Evolutionary conservation across 2,797 vertebrate genomes (phyloP).

Genomic region (Sylvilagus floridanus): DNA sequence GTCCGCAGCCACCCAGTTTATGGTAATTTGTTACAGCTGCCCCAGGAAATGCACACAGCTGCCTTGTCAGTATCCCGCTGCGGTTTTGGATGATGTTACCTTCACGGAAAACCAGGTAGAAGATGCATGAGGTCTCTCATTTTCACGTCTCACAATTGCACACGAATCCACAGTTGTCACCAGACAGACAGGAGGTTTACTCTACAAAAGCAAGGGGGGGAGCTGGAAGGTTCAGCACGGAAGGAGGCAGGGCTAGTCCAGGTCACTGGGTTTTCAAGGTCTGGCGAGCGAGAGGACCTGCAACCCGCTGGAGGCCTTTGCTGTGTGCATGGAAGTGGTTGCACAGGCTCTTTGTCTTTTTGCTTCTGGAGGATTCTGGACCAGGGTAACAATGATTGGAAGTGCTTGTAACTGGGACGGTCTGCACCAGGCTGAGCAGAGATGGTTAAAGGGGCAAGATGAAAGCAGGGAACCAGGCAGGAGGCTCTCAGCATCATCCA

Average conservation of each 20-base stretch:
- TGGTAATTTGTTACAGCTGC: background rate
- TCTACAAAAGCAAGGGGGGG: background rate
- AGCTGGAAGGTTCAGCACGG: background rate
- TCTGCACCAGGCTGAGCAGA: background rate
- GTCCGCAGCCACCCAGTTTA: background rate
- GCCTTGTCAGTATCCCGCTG: background rate
- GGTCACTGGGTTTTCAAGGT: background rate
- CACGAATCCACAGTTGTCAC: background rate
- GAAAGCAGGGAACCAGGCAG: background rate
- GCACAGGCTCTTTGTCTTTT: background rate
- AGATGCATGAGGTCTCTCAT: background rate
- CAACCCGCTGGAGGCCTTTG: background rate
- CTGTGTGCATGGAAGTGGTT: no score
- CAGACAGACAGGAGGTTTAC: background rate
- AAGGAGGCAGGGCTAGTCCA: background rate
- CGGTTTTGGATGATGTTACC: background rate
- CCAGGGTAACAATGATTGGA: background rate
- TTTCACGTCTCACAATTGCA: background rate
- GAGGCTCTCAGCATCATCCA: background rate
- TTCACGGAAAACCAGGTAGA: background rate
- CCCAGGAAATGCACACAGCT: background rate
- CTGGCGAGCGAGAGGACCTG: background rate
- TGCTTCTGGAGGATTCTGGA: background rate
- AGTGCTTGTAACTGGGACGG: background rate
- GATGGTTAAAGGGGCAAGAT: accelerated